Evolutionary conservation across 2,113 vertebrate genomes (phyloP), one percentile per base, ranked within the genome.

Genomic region (Dryoscopus gambensis): DNA sequence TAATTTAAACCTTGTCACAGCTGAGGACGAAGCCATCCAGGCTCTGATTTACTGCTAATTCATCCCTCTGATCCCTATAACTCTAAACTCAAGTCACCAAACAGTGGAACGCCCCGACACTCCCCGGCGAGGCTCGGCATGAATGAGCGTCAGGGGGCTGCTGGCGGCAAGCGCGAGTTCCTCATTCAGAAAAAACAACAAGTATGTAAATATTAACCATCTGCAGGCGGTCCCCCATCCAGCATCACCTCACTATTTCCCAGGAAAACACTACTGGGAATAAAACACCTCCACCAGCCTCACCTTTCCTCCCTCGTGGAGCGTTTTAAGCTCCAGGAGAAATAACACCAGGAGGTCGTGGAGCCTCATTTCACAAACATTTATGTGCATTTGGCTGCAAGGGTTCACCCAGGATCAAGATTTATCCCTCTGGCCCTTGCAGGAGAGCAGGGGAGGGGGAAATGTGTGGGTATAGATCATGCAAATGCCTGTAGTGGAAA

Each of bases 11-110:
- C 94, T 90, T 62, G 76, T 89, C 14, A 42, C 85, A 91, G 86
- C 89, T 83, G 95, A 95, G 95, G 95, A 97, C 5, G 3, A 90
- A 95, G 95, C 96, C 95, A 96, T 80, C 93, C 89, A 13, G 96
- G 96, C 97, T 95, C 97, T 97, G 97, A 98, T 98, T 98, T 97
- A 98, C 93, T 96, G 95, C 87, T 97, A 92, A 96, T 97, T 97
- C 94, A 40, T 92, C 50, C 49, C 95, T 90, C 88, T 25, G 15
- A 79, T 91, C 93, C 95, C 97, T 95, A 63, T 89, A 93, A 97
- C 97, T 98, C 97, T 96, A 84, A 97, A 85, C 92, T 88, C 95
- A 39, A 84, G 88, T 95, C 97, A 89, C 95, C 97, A 95, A 97
- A 90, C 70, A 82, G 93, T 91, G 96, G 95, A 96, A 96, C 20